Percentiles rank a stretch among this genome's conserved stretches.
Conservation (phyloP, 2,797 vertebrate genomes). For the Ctenopoma multispine region DNA sequence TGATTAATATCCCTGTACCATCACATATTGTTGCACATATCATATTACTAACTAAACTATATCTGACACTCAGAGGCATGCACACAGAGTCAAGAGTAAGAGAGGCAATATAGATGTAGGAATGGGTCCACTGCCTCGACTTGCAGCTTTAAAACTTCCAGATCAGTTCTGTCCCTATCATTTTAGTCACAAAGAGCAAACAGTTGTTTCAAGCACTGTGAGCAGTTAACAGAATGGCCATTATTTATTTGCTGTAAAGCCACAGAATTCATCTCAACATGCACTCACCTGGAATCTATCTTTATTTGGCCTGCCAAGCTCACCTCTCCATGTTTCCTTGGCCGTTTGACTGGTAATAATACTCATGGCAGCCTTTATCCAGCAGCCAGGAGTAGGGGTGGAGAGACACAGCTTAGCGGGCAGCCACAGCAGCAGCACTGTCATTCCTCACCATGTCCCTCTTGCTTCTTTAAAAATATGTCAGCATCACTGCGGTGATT, state of each 20-base stretch:
- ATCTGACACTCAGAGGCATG: constrained; percentile 47
- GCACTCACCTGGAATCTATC: constrained; percentile 70
- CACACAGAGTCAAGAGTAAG: constrained; percentile 25
- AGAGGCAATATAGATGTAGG: constrained; percentile 44
- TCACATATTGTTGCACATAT: constrained; percentile 45
- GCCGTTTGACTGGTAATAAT: constrained; percentile 55
- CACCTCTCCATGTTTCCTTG: constrained; percentile 43
- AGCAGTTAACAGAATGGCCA: constrained; percentile 67
- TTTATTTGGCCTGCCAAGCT: constrained; percentile 65
- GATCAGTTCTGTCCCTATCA: constrained; percentile 67
- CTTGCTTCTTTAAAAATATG: constrained; percentile 68
- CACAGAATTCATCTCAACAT: constrained; percentile 56
- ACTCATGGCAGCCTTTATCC: constrained; percentile 55
- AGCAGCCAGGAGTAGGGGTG: constrained; percentile 40
- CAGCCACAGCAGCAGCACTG: constrained; percentile 23
- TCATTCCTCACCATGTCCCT: constrained; percentile 41
- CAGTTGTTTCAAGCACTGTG: constrained; percentile 75
- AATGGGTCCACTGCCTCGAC: constrained; percentile 39
- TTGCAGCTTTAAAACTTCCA: constrained; percentile 50
- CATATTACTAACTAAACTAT: constrained; percentile 49
- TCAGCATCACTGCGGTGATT: constrained; percentile 67
- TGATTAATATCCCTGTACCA: constrained; percentile 61
- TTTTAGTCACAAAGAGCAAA: constrained; percentile 72
- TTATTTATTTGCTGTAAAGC: constrained; percentile 71
- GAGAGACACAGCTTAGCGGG: constrained; percentile 50